phyloP scores from a whole-genome alignment of 2,113 vertebrate species.

The Columba livia region DNA sequence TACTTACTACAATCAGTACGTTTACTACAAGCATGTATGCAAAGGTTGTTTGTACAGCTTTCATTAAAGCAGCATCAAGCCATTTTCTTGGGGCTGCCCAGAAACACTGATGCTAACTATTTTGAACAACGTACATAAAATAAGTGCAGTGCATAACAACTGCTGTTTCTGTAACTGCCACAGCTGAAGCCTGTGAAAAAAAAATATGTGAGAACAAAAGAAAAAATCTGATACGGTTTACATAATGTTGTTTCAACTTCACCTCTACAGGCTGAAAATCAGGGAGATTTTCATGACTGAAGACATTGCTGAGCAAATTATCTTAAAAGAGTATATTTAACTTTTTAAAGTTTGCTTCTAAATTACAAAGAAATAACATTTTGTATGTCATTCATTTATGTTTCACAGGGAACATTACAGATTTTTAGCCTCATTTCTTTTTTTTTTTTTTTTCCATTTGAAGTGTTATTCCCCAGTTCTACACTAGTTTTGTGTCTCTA shows the following conservation, averaged over 20 bases:
- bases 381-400: background rate
- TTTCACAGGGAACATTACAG: background rate
- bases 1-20: background rate
- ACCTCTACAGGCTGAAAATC: background rate
- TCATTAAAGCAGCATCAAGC: background rate
- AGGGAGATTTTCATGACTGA: background rate
- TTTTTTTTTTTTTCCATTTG: rapidly evolving
- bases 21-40: background rate
- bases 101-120: background rate
- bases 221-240: background rate
- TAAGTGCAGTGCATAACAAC: background rate
- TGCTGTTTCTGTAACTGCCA: background rate
- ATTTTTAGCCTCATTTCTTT: background rate
- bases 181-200: background rate
- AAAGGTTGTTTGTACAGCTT: background rate
- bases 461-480: background rate
- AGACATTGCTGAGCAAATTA: background rate
- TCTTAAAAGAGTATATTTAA: background rate
- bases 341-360: background rate
- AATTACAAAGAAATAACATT: background rate
- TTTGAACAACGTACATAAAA: background rate
- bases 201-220: rapidly evolving
- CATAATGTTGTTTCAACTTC: background rate
- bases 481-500: background rate
- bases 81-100: background rate